A percentile compares a stretch with the other conserved stretches of the same genome.
Conservation (phyloP, 2,888 invertebrate genomes). For the Scaptomyza flava region DNA sequence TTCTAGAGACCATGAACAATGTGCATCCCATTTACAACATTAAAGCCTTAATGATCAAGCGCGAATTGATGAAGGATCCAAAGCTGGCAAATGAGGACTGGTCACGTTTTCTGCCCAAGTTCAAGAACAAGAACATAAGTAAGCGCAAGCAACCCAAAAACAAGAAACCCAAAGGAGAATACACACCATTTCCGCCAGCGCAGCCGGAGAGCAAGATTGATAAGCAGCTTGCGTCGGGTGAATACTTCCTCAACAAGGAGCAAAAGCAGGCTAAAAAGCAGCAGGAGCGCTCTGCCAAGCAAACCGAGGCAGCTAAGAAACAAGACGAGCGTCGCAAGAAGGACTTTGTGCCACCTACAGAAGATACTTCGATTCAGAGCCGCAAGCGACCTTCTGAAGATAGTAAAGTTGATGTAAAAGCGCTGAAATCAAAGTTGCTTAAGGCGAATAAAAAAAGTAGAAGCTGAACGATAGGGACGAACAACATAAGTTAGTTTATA, state of each 20-base stretch:
- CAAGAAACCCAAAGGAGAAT: conserved; percentile 95
- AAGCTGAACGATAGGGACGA: conserved; percentile 36
- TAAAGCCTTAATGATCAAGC: conserved; percentile 98
- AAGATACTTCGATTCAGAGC: conserved; percentile 79
- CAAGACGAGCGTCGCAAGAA: conserved; percentile 91
- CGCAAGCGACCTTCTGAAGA: conserved; percentile 60
- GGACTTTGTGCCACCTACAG: conserved; percentile 93
- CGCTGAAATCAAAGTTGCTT: conserved; percentile 91
- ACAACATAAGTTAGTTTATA: conserved; percentile 35
- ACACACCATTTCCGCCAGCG: conserved; percentile 98
- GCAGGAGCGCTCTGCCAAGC: conserved; percentile 91
- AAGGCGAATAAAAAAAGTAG: conserved; percentile 86
- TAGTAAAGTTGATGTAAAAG: conserved; percentile 87
- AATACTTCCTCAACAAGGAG: conserved; percentile 96
- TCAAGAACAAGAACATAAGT: conserved; percentile 94
- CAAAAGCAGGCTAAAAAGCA: conserved; percentile 89
- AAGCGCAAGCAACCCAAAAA: conserved; percentile 95
- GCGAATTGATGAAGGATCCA: conserved; percentile 97
- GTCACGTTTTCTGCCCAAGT: conserved; percentile 98
- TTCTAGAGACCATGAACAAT: conserved; percentile 99
- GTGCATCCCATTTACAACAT: conserved; percentile 99
- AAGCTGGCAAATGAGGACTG: conserved; percentile 96
- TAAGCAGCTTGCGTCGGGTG: conserved; percentile 96
- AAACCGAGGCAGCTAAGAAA: conserved; percentile 89
- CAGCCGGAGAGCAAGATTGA: conserved; percentile 97